Base-by-base conservation (phyloP, 2,888 invertebrate species). In the Calameuta pallipes region DNA sequence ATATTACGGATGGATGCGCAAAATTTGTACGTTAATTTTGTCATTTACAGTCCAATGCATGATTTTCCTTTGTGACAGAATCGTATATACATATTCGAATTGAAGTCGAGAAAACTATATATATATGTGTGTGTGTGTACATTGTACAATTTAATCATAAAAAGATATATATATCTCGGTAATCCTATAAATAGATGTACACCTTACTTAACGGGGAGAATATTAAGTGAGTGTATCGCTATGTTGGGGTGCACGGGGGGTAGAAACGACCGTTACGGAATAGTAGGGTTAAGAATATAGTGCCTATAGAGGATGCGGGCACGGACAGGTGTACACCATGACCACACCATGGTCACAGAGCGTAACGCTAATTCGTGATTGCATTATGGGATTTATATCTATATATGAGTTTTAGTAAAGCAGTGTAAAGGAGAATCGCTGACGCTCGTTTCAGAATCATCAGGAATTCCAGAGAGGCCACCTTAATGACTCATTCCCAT, bases 251-350 rank as follows among this genome's bases (percentile, higher is more conserved):
- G 87, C 30, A 71, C 15, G 71, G 37, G 87, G 89, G 90, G 88
- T 89, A 87, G 85, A 86, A 88, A 86, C 84, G 89, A 89, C 90
- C 88, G 90, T 90, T 90, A 88, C 87, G 83, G 84, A 83, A 84
- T 85, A 83, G 82, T 74, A 78, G 78, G 56, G 56, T 56, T 71
- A 71, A 31, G 33, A 33, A 78, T 80, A 69, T 78, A 79, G 78
- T 76, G 79, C 75, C 56, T 70, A n/a, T 35, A 15, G 30, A 76
- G 69, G 33, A 41, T 35, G 69, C 75, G 77, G 77, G 80, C 70
- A 80, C 69, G 81, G 87, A 87, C 90, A 90, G 90, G 89, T 90
- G 90, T 84, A 88, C 84, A 80, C 82, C 85, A 31, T 34, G 85
- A 85, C 84, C 84, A 84, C 86, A 83, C 83, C 82, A 82, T 84